Evolutionary conservation across 2,113 vertebrate species (phyloP), one percentile per base, ranked within the genome.

Genomic region (Sander lucioperca): DNA sequence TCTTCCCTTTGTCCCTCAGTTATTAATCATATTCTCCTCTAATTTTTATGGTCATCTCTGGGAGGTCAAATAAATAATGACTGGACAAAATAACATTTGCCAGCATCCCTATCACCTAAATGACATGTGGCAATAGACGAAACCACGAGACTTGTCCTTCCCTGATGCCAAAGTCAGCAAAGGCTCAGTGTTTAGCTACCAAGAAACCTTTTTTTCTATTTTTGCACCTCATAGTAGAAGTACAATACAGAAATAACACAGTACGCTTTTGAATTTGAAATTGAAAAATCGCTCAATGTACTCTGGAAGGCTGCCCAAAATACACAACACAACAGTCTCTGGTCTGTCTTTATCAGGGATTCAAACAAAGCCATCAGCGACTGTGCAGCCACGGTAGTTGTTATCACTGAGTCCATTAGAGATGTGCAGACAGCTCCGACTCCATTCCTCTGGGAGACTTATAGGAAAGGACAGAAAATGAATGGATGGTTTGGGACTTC

Each of bases 371-470:
- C 62, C 69, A 80, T 84, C 86, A 80, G 75, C 54, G 19, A 21
- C 80, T 43, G 64, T 80, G 82, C 75, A 85, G 66, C 64, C 67
- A 62, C 36, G 6, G 75, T 54, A 85, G 67, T 59, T 86, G 89
- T 89, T 88, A 90, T 87, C 88, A 77, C 69, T 45, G 66, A 80
- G 70, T 85, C 85, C 88, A 91, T 94, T 92, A 93, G 82, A 89
- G 79, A 86, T 81, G 79, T 86, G 69, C 84, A 87, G 82, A 82
- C 56, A 53, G 70, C 78, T 58, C 47, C 36, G 50, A 87, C 67
- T 74, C 82, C 61, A 73, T 87, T 89, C 68, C 61, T 80, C 77
- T 59, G 64, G 64, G 27, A 88, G 64, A 87, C 62, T 74, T 89
- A 86, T 65, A 73, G 74, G 81, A 88, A 73, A 74, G 56, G 77